A percentile compares a stretch with the other conserved stretches of the same genome.
phyloP scores from a whole-genome alignment of 1,140 invertebrate genomes.

The Heliothis virescens region DNA sequence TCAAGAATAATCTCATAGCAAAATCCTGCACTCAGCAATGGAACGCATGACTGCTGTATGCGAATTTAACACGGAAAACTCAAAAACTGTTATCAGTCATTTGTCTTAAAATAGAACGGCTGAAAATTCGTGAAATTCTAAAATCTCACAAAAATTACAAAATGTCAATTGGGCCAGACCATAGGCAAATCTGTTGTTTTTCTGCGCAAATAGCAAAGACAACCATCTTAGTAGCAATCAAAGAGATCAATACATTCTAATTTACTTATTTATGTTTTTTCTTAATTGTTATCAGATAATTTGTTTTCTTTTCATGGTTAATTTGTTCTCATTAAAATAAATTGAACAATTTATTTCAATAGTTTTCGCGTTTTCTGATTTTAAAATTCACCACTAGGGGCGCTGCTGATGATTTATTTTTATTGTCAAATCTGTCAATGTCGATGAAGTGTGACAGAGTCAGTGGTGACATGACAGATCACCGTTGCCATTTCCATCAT shows the following conservation, averaged over 20 bases:
- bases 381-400: too few species aligned
- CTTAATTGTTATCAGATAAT: neutral
- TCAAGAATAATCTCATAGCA: constrained; percentile 66
- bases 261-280: neutral
- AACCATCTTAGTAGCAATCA: neutral
- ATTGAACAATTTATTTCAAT: too few species aligned
- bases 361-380: too few species aligned
- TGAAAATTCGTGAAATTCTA: constrained; percentile 57
- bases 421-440: neutral
- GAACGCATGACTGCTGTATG: constrained; percentile 63
- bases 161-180: constrained; percentile 53
- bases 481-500: too few species aligned
- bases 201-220: constrained; percentile 44
- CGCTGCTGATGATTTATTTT: too few species aligned
- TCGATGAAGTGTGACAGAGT: too few species aligned
- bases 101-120: constrained; percentile 65
- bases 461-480: too few species aligned
- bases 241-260: neutral
- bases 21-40: constrained; percentile 56
- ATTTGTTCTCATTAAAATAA: too few species aligned
- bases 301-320: neutral
- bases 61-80: constrained; percentile 63
- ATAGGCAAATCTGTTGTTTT: constrained; percentile 53
- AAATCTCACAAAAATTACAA: constrained; percentile 56
- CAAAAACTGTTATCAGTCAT: constrained; percentile 60